A percentile compares a stretch with the other conserved stretches of the same genome.
These are phyloP conservation scores for Suillia variegata DNA, from an alignment of 2,888 invertebrate species.

Conservation along the genomic window DNA sequence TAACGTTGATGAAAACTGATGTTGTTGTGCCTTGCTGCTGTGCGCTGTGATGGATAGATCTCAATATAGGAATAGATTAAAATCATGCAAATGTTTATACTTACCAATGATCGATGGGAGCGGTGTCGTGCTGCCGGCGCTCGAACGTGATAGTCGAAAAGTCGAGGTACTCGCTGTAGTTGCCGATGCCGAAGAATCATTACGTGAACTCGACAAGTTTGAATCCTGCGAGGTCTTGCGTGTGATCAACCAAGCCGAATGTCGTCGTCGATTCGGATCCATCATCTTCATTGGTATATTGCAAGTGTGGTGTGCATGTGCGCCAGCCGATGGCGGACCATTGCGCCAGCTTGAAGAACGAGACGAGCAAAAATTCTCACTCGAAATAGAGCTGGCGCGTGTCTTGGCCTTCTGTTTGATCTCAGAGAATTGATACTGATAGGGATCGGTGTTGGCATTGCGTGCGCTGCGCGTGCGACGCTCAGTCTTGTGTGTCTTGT, in stretches of 20 bases:
- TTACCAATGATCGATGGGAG: slow-evolving; percentile 59
- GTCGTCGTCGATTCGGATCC: slow-evolving; percentile 72
- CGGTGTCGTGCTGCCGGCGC: slow-evolving; percentile 66
- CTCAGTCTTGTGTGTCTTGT: slow-evolving; percentile 40
- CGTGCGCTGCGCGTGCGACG: slow-evolving; percentile 50
- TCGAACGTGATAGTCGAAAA: slow-evolving; percentile 86
- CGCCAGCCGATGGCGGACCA: slow-evolving; percentile 64
- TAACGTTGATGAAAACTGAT: slow-evolving; percentile 42
- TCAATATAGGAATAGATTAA: not conserved
- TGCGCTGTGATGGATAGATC: slow-evolving; percentile 45
- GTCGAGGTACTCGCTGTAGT: slow-evolving; percentile 90
- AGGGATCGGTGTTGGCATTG: slow-evolving; percentile 68
- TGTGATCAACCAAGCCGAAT: slow-evolving; percentile 89
- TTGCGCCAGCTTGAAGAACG: slow-evolving; percentile 87
- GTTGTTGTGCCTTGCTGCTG: slow-evolving; percentile 47
- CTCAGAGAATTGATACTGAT: slow-evolving; percentile 77
- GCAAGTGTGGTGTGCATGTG: slow-evolving; percentile 65
- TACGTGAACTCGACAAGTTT: slow-evolving; percentile 85
- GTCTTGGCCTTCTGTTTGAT: slow-evolving; percentile 75
- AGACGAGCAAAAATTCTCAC: slow-evolving; percentile 88
- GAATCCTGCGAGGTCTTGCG: slow-evolving; percentile 92
- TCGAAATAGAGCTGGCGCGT: slow-evolving; percentile 81
- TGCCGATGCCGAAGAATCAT: slow-evolving; percentile 90
- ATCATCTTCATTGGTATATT: slow-evolving; percentile 76
- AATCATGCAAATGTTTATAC: slow-evolving; percentile 2